A percentile compares a stretch with the other conserved stretches of the same genome.
These are phyloP conservation scores for Crypturellus tataupa DNA, from an alignment of 2,797 vertebrate species.

Conservation along the genomic window DNA sequence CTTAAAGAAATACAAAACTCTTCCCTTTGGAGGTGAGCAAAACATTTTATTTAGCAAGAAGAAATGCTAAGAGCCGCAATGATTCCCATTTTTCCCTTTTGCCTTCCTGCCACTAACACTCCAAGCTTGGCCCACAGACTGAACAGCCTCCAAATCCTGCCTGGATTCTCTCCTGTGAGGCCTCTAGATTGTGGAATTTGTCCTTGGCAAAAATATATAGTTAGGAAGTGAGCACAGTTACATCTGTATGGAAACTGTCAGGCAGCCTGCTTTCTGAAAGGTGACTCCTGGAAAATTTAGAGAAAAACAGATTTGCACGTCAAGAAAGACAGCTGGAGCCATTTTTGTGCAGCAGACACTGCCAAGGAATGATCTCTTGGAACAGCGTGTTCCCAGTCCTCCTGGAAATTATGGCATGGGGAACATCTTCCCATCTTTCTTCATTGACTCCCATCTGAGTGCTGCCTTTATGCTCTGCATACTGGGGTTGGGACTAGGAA, in stretches of 20 bases:
- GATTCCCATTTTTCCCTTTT: neutral
- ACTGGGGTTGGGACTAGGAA: neutral
- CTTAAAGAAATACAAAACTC: neutral
- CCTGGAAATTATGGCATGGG: neutral
- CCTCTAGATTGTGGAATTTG: neutral
- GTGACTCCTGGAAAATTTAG: neutral
- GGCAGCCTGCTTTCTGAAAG: neutral
- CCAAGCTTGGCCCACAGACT: neutral
- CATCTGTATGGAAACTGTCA: neutral
- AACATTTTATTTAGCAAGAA: neutral
- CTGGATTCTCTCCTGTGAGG: neutral
- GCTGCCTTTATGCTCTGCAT: neutral
- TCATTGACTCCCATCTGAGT: neutral
- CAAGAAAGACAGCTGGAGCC: neutral
- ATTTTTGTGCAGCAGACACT: neutral
- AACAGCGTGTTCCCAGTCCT: neutral
- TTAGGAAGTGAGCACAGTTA: neutral
- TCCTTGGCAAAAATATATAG: neutral
- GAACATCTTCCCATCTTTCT: neutral
- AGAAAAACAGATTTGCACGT: neutral
- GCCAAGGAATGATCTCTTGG: neutral
- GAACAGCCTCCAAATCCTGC: neutral
- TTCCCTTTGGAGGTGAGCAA: neutral
- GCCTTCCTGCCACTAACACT: neutral
- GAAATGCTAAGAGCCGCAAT: neutral